Conservation (phyloP, 2,113 vertebrate genomes). For the Podarcis cretensis region DNA sequence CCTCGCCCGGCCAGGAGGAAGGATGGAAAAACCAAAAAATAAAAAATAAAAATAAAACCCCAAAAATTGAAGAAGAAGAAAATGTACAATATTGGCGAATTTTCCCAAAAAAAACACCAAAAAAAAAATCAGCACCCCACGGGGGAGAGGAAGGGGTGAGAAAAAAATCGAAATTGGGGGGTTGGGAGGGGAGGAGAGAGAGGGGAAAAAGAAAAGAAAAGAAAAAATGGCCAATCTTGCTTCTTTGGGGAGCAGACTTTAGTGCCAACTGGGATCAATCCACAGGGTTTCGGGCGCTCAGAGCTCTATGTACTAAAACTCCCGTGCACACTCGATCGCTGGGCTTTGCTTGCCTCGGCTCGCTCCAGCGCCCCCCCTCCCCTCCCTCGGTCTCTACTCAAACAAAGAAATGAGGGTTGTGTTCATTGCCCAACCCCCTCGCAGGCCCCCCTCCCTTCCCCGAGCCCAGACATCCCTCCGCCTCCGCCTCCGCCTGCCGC, state of each 20-base stretch:
- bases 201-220: neutral
- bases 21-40: neutral
- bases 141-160: neutral
- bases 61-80: neutral
- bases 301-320: neutral
- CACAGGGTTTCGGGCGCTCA: neutral
- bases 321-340: neutral
- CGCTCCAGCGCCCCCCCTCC: neutral
- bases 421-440: slow-evolving; percentile 81
- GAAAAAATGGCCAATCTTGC: slow-evolving; percentile 1
- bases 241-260: slow-evolving; percentile 6
- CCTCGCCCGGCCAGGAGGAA: neutral
- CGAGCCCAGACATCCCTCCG: slow-evolving; percentile 61
- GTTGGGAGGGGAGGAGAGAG: neutral
- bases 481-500: slow-evolving; percentile 14
- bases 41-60: too few relatives aligned
- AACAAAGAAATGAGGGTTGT: slow-evolving; percentile 38
- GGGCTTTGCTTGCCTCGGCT: slow-evolving; percentile 5
- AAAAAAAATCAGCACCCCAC: neutral
- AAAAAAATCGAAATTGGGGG: neutral
- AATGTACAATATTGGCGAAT: neutral
- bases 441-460: slow-evolving; percentile 71
- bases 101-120: neutral
- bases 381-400: slow-evolving; percentile 12
- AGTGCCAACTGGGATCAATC: slow-evolving; percentile 13